Percentiles rank a stretch among this genome's conserved stretches.
Conservation (phyloP, 2,113 vertebrate species). For the Sclerurus mexicanus region DNA sequence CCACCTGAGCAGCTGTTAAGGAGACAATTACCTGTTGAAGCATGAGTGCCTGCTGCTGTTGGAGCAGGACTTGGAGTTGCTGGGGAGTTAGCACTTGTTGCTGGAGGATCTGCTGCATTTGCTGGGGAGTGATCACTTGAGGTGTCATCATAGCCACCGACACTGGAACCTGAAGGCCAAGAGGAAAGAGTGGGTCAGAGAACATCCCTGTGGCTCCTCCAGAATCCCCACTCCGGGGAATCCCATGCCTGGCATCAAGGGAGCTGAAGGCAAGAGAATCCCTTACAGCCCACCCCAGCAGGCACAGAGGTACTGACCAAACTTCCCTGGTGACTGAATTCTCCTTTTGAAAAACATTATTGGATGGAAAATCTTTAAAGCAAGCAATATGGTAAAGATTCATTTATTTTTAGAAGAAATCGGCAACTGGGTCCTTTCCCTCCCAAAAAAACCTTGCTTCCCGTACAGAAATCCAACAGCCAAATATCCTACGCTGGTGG, state of each 20-base stretch:
- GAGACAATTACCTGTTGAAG: constrained; percentile 91
- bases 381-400: background rate
- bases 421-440: background rate
- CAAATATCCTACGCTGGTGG: background rate
- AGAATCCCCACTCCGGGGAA: rapidly evolving
- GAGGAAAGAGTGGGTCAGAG: constrained; percentile 16
- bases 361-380: background rate
- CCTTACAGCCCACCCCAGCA: background rate
- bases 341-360: background rate
- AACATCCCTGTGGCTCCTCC: background rate
- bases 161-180: constrained; percentile 86
- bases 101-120: constrained; percentile 99
- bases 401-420: background rate
- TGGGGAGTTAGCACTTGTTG: constrained; percentile 99
- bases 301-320: background rate
- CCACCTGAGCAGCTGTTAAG: background rate
- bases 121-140: constrained; percentile 99
- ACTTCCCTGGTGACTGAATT: rapidly evolving
- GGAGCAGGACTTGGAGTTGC: constrained; percentile 98
- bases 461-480: background rate
- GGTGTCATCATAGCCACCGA: constrained; percentile 99
- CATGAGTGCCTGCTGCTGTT: constrained; percentile 99
- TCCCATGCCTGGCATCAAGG: background rate
- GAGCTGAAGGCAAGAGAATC: background rate
- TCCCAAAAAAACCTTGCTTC: background rate